Evolutionary conservation across 92 coral and sea anemone genomes (phyloP), one percentile per base, ranked within the genome.

Genomic region (Paramuricea clavata): DNA sequence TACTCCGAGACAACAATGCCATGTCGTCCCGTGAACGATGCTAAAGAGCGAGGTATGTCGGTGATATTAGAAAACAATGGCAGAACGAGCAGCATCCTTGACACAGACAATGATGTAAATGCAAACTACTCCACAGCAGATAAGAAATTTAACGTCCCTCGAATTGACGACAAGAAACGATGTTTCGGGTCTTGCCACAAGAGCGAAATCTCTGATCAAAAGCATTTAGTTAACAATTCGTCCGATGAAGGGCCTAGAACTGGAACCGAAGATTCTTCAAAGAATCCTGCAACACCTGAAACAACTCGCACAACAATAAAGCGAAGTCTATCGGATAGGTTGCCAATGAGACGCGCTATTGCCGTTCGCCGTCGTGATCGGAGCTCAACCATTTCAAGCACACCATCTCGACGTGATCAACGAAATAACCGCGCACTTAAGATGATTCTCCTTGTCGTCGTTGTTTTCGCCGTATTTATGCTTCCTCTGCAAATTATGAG

Each of bases 401-500:
- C 39, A 30, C 72, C 72, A 13, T 33, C 72, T 0, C 22, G n/a
- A 31, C 72, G 39, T 11, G 72, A 65, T 65, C 72, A 65, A 36
- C 31, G 73, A 36, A 61, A 35, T 27, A 33, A 61, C 56, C 84
- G 57, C 32, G 84, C 84, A 16, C 73, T 79, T 12, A 79, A 60
- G 43, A 79, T 79, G 84, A 79, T 79, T 27, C 84, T 79, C 11
- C 84, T 79, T 6, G 84, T 79, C 5, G 84, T 79, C 36, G 73
- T 79, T 1, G 84, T 79, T 35, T 79, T 79, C 23, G 73, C 84
- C 6, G 7, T 79, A 1, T 79, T 79, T 32, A 79, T 79, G 84
- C 84, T 79, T 61, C 84, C 84, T 17, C 34, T 79, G 84, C 84
- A 79, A 79, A 79, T 79, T 31, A 79, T 79, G 84, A 79, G 84